Base-by-base conservation (phyloP, 2,113 vertebrate genomes). In the Myotis davidii region DNA sequence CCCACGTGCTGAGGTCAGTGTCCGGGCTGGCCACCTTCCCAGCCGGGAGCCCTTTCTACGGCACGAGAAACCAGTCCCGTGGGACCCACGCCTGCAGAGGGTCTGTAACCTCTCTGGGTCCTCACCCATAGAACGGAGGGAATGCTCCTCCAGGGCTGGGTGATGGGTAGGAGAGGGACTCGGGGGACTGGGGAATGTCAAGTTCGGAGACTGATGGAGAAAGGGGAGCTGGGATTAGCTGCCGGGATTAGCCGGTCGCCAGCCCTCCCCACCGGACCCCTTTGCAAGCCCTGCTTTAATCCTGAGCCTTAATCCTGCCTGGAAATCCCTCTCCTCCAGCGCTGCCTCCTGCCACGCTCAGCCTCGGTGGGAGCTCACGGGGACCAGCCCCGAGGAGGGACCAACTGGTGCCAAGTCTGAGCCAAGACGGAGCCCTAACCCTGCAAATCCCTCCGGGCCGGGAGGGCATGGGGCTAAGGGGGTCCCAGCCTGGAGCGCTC, bases 301-400 rank as follows among this genome's bases (percentile, higher is more conserved):
- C 97, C 96, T 67, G 81, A 94, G 84, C 92, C 85, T 95, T 98
- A 97, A 98, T 98, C 97, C 95, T 89, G 90, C 88, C 90, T 89
- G 94, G 96, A 97, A 97, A 97, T 95, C 97, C 90, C 93, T 90
- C 93, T 92, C 76, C 87, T 76, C 76, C 42, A 45, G 50, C 0
- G 27, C 94, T 91, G 59, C 94, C 96, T 95, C 73, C 56, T 21
- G 0, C 77, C 56, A 69, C 52, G 81, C 34, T 94, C 39, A 69
- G 95, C 77, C 82, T 81, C 37, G 88, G 39, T 72, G 45, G 74
- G 65, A 65, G 54, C 76, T 77, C 69, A 67, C 5, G 29, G 76
- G 39, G 74, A 70, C 95, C 50, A 76, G 64, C 54, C 77, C 82
- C 37, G 0, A 86, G 69, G 34, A 56, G 56, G 69, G 76, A 84